A percentile compares a stretch with the other conserved stretches of the same genome.
Evolutionary conservation across 92 coral and sea anemone genomes (phyloP).

Genomic region (Parazoanthus atlanticus): DNA sequence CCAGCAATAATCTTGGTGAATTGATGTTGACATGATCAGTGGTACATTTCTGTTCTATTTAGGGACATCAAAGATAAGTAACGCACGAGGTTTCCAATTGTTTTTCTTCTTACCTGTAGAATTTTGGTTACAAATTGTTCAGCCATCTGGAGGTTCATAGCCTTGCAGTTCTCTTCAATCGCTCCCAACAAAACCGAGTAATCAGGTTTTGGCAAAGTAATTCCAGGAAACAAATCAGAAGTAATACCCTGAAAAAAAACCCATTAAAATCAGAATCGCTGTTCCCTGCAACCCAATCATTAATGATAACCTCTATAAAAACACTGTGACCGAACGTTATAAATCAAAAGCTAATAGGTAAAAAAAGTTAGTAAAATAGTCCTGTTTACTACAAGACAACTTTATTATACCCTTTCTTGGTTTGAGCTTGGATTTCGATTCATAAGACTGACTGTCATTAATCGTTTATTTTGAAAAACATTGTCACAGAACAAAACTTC

Average conservation of each 20-base stretch:
- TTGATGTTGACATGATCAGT: neutral
- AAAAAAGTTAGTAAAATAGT: neutral
- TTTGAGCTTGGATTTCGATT: too few relatives aligned
- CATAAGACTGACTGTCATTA: too few relatives aligned
- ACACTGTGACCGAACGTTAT: neutral
- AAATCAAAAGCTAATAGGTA: neutral
- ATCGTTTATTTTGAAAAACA: neutral
- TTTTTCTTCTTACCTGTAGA: conserved; percentile 71
- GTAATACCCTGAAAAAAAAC: conserved; percentile 84
- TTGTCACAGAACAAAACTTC: neutral
- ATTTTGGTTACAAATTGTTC: conserved; percentile 93
- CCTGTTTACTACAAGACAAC: neutral
- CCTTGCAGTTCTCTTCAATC: conserved; percentile 93
- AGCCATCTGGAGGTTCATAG: conserved; percentile 90
- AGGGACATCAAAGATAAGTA: neutral
- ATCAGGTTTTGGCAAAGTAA: conserved; percentile 94
- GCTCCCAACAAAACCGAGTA: conserved; percentile 86
- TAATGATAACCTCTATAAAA: neutral
- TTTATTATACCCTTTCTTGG: too few relatives aligned
- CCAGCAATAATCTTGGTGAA: neutral
- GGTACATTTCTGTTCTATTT: neutral
- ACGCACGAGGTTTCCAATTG: neutral
- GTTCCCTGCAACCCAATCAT: neutral
- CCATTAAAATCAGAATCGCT: neutral
- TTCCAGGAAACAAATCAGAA: conserved; percentile 97